Evolutionary conservation across 2,888 invertebrate species (phyloP), one percentile per base, ranked within the genome.

Genomic region (Acronicta aceris): DNA sequence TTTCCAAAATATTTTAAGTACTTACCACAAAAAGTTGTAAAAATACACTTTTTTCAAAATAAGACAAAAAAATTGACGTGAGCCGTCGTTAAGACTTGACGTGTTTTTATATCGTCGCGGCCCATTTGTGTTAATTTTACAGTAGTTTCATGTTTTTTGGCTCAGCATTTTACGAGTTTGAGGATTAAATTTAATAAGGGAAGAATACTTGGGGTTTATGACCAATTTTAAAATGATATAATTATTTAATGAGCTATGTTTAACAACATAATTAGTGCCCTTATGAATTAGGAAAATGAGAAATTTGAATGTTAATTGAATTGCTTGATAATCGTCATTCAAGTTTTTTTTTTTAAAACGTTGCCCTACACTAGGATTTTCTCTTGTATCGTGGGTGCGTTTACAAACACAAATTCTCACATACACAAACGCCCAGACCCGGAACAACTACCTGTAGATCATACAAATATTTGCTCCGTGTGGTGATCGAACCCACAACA

Each of bases 71-170:
- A 48, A 60, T 33, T 72, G 77, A 74, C 58, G 64, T 62, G 63
- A 54, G 51, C 54, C 57, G 67, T 78, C 76, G 59, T 65, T 76
- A 67, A 38, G 69, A 59, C 57, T 65, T 51, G 49, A 57, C 52
- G n/a, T 12, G 36, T 59, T 69, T 75, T 60, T 53, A 52, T 49
- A 51, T 15, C 64, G 45, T 67, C 65, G 68, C 60, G 66, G 58
- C 41, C 69, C 77, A 72, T 76, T 80, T 74, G 61, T 55, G 65
- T 71, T 65, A 57, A 72, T 66, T 71, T 80, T 64, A 78, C 71
- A 66, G 69, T 27, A 75, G 65, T 61, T 48, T 38, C 0, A 40
- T 40, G 53, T 69, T 70, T 75, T 79, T 74, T 68, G 56, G 40
- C 46, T 5, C 40, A 8, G 21, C 21, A 52, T 51, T 68, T 70